Percentiles rank a stretch among this genome's conserved stretches.
These are phyloP conservation scores for Chromis chromis DNA, from an alignment of 2,797 vertebrate genomes.

Conservation along the genomic window DNA sequence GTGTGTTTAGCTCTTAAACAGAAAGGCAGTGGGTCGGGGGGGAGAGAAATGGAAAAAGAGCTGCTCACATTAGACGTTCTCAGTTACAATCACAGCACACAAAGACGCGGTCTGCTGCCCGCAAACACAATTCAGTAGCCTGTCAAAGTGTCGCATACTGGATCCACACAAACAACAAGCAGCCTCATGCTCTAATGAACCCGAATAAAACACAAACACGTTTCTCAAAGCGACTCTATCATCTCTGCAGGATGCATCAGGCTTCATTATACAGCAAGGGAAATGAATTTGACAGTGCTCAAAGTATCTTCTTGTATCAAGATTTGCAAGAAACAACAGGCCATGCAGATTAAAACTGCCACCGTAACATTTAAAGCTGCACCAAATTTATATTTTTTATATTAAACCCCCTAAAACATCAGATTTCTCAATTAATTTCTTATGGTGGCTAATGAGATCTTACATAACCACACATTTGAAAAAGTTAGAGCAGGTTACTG, in stretches of 20 bases:
- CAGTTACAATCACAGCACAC: constrained; percentile 38
- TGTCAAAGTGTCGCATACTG: constrained; percentile 51
- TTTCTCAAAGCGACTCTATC: constrained; percentile 10
- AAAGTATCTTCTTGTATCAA: not conserved
- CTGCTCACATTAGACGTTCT: constrained; percentile 40
- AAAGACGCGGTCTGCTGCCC: constrained; percentile 23
- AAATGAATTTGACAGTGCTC: not conserved
- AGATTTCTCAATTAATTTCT: not conserved
- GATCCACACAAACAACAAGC: constrained; percentile 22
- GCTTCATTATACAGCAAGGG: not conserved
- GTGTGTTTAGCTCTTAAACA: constrained; percentile 12
- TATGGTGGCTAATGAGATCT: not conserved
- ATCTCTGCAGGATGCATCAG: constrained; percentile 18
- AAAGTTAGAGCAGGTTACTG: too few species aligned
- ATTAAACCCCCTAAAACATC: too few species aligned
- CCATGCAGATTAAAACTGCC: not conserved
- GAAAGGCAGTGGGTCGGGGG: not conserved
- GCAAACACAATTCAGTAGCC: constrained; percentile 38
- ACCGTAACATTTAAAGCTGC: not conserved
- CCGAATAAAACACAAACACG: constrained; percentile 18
- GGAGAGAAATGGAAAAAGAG: not conserved
- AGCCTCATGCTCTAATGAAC: constrained; percentile 27
- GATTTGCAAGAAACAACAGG: not conserved
- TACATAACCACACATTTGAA: too few species aligned
- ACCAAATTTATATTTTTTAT: not conserved